Evolutionary conservation across 2,113 vertebrate genomes (phyloP), one percentile per base, ranked within the genome.

Genomic region (Peromyscus californicus): DNA sequence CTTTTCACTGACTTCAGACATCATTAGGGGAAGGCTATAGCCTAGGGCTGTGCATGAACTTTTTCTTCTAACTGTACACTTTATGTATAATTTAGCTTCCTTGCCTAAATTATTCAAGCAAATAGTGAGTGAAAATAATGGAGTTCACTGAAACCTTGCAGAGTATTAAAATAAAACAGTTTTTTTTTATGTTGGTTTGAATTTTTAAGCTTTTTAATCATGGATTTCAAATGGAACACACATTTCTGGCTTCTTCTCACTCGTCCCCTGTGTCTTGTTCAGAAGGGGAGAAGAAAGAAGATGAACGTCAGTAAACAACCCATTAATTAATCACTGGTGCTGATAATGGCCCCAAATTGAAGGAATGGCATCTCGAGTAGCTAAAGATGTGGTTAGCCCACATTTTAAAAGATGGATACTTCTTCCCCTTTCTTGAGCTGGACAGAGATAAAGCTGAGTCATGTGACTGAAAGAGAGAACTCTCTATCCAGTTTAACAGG

Each of bases 41-140:
- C 99, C 99, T 8, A 98, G 93, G 99, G 99, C 99, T 99, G 99
- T 99, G 98, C 99, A 99, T 99, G 99, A 99, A 99, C 99, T 99
- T 99, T 99, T 99, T 99, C 99, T 99, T 99, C 99, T 99, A 99
- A 99, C 99, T 99, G 99, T 99, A 99, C 99, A 99, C 99, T 99
- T 99, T 99, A 99, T 99, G 99, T 99, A 99, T 99, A 99, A 99
- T 99, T 99, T 99, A 99, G 99, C 98, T 98, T 98, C 99, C 99
- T 99, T 99, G 98, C 98, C 99, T 99, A 99, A 99, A 99, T 99
- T 99, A 99, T 99, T 99, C 99, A 99, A 99, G 99, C 99, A 99
- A 99, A 99, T 99, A 99, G 99, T 99, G 99, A 99, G 98, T 98
- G 99, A 99, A 99, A 99, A 99, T 99, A 99, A 99, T 99, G 99